Evolutionary conservation across 1,140 invertebrate genomes (phyloP), one percentile per base, ranked within the genome.

Genomic region (Euwallacea similis): DNA sequence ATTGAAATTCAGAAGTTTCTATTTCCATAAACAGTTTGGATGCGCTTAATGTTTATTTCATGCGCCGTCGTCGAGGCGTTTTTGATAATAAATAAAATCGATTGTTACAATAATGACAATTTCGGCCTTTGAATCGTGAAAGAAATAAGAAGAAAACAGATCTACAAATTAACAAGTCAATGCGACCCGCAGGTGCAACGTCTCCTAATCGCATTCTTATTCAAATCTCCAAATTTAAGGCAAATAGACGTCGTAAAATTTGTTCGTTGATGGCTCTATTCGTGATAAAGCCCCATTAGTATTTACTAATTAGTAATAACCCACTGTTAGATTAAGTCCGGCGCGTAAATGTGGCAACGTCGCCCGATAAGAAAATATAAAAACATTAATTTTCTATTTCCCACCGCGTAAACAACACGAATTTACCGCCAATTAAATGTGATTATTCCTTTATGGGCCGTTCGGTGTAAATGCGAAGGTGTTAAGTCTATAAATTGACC

Each of bases 201-300:
- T n/a, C 11, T 43, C 11, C 59, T 61, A 61, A 61, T 61, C 59
- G 59, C 59, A 61, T 61, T 61, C 43, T 61, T 61, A 61, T 61
- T 61, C 59, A 61, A 61, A 61, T 61, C n/a, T n/a, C 11, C 3
- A 43, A 41, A 61, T 61, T 61, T n/a, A 41, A 61, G 59, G 59
- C 42, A 11, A 41, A 61, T 42, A 42, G 59, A 43, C 42, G 42
- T 61, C 59, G 59, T 61, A 61, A 61, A 61, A 61, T 61, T 61
- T 61, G 59, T 61, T 16, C 33, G 16, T 13, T 56, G 54, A 56
- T 16, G 54, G 54, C 54, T 56, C 16, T 56, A 56, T 56, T 56
- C 54, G 54, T 56, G 54, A 56, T 56, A 56, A 0, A 8, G 16
- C 10, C 8, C 16, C 54, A 56, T 56, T 56, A 56, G 16, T 56